Base-by-base conservation (phyloP, 1,140 invertebrate species). In the Parasteatoda tepidariorum region DNA sequence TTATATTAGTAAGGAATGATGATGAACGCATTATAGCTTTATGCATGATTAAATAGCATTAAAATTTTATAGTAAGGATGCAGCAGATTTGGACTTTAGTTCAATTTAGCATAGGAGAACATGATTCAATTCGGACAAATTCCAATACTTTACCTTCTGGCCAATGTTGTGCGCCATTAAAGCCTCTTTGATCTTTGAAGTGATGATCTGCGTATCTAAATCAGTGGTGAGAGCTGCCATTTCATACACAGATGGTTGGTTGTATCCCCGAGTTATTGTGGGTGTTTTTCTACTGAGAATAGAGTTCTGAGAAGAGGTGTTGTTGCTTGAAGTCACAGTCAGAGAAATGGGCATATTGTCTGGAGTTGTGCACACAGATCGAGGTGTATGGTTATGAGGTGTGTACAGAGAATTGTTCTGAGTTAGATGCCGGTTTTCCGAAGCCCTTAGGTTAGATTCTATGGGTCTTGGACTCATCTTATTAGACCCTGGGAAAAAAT, bases 151-250 rank as follows among this genome's bases (percentile, higher is more conserved):
- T 33, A 94, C 91, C 91, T 99, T 99, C 90, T 99, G 98, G 1
- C 97, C 97, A 86, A 99, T 97, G 87, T 99, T 99, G 87, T 99
- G 98, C 11, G 97, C 97, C 48, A 99, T 90, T 0, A 99, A 90
- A 0, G 97, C 96, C 89, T 99, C 97, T 88, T 99, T 99, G 87
- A 99, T 98, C 88, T 97, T 96, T 0, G 96, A 98, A 0, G 97
- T 99, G 84, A 99, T 97, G 5, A 94, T 94, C 88, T 98, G 96
- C 0, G 98, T 99, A 88, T 99, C 97, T 33, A 99, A 91, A 88
- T 99, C 97, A 86, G 97, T 96, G 0, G 97, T 98, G 6, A 98
- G 91, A 3, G 97, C 97, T 3, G 97, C 96, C 94, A 98, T 97
- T 89, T 98, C 97, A 88, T 97, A 98, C 0, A 97, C 95, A 85